A percentile compares a stretch with the other conserved stretches of the same genome.
phyloP scores from a whole-genome alignment of 2,888 invertebrate genomes.

The Tuta absoluta region DNA sequence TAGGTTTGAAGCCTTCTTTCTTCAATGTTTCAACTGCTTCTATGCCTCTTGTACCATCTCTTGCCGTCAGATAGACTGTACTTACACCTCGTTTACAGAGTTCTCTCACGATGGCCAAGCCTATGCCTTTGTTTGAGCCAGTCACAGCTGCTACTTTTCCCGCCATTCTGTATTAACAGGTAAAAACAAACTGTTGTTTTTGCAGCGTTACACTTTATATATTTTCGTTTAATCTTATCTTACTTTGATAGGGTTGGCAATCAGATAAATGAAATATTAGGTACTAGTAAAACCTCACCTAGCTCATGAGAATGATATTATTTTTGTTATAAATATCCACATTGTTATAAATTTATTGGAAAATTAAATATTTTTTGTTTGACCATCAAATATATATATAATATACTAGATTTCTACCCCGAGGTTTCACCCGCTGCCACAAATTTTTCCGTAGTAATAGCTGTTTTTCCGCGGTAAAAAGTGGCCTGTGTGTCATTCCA shows the following conservation, averaged over 20 bases:
- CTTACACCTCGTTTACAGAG: slow-evolving; percentile 82
- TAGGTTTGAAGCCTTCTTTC: slow-evolving; percentile 65
- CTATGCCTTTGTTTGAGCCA: slow-evolving; percentile 85
- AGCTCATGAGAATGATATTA: too few species aligned
- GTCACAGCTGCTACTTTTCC: slow-evolving; percentile 72
- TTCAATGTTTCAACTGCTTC: slow-evolving; percentile 78
- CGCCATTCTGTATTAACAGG: slow-evolving; percentile 36
- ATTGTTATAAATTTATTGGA: too few species aligned
- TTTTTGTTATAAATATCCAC: too few species aligned
- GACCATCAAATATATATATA: too few species aligned
- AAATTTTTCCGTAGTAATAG: too few species aligned
- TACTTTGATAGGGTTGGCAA: neutral
- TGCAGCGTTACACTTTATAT: neutral
- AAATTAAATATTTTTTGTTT: too few species aligned
- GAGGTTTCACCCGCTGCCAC: too few species aligned
- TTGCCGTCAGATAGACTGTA: slow-evolving; percentile 83
- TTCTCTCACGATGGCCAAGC: slow-evolving; percentile 82
- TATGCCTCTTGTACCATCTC: slow-evolving; percentile 76
- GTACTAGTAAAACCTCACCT: too few species aligned
- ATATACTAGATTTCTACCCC: too few species aligned
- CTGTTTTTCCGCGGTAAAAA: too few species aligned
- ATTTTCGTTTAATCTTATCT: neutral
- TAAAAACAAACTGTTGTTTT: neutral
- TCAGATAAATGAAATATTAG: too few species aligned
- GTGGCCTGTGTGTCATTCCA: too few species aligned